Evolutionary conservation across 1,140 invertebrate genomes (phyloP).

Genomic region (Lethrus apterus): DNA sequence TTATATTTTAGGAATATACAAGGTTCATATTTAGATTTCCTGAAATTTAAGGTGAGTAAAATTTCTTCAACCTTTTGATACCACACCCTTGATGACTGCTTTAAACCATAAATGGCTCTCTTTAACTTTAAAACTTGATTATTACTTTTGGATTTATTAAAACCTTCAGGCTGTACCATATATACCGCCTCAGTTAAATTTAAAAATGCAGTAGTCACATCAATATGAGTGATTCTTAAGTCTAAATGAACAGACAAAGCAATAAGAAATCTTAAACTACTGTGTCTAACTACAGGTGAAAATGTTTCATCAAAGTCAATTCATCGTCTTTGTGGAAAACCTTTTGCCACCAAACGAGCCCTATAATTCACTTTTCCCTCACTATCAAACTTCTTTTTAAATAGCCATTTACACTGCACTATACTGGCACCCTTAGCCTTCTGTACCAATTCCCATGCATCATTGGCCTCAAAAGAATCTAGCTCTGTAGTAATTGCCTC

Average conservation of each 20-base stretch:
- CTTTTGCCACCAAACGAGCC: not conserved
- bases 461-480: not conserved
- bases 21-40: slow-evolving; percentile 27
- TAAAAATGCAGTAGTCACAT: slow-evolving; percentile 40
- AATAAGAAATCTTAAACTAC: slow-evolving; percentile 24
- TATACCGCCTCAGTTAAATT: slow-evolving; percentile 37
- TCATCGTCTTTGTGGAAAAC: not conserved
- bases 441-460: slow-evolving; percentile 34
- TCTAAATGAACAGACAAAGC: slow-evolving; percentile 27
- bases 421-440: slow-evolving; percentile 29
- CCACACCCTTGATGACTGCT: slow-evolving; percentile 33
- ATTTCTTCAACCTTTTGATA: slow-evolving; percentile 26
- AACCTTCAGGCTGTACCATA: slow-evolving; percentile 25
- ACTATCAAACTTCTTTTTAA: slow-evolving; percentile 30
- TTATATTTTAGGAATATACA: slow-evolving; percentile 32
- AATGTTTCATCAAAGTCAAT: slow-evolving; percentile 6
- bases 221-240: slow-evolving; percentile 29
- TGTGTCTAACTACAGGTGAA: slow-evolving; percentile 23
- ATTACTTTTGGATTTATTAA: slow-evolving; percentile 17
- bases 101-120: slow-evolving; percentile 36
- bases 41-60: slow-evolving; percentile 24
- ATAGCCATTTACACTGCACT: slow-evolving; percentile 39
- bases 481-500: not conserved
- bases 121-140: slow-evolving; percentile 35
- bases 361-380: slow-evolving; percentile 19